Conservation (phyloP, 1,140 invertebrate species). For the Drosophila persimilis region DNA sequence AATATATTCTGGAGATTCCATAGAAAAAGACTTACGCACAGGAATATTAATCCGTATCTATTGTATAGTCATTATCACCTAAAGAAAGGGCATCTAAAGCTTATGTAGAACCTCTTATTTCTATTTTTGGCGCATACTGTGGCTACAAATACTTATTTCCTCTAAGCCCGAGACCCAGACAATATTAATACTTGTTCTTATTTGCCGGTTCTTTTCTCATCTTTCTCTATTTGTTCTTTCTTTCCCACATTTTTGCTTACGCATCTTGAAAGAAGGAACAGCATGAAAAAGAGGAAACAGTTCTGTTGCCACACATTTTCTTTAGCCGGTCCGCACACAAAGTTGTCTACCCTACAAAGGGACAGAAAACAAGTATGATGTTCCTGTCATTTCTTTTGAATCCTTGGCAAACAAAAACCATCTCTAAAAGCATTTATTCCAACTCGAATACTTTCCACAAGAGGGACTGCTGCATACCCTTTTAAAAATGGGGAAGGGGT, state of each 20-base stretch:
- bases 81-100: background rate
- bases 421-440: background rate
- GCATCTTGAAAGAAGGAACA: constrained; percentile 7
- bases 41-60: too few relatives aligned
- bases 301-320: constrained; percentile 34
- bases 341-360: constrained; percentile 1
- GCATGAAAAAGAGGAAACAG: constrained; percentile 12
- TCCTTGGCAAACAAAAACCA: background rate
- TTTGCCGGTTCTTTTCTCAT: constrained; percentile 2
- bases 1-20: too few relatives aligned
- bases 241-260: constrained; percentile 16
- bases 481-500: background rate
- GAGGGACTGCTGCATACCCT: background rate
- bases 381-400: too few relatives aligned
- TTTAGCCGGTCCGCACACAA: constrained; percentile 1
- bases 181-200: constrained; percentile 30
- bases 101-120: constrained; percentile 28
- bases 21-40: too few relatives aligned
- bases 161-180: constrained; percentile 19
- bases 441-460: too few relatives aligned
- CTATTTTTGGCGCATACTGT: constrained; percentile 35
- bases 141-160: constrained; percentile 16
- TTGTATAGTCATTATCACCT: too few relatives aligned
- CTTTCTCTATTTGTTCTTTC: background rate
- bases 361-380: too few relatives aligned